Base-by-base conservation (phyloP, 2,888 invertebrate species). In the Nysson spinosus region DNA sequence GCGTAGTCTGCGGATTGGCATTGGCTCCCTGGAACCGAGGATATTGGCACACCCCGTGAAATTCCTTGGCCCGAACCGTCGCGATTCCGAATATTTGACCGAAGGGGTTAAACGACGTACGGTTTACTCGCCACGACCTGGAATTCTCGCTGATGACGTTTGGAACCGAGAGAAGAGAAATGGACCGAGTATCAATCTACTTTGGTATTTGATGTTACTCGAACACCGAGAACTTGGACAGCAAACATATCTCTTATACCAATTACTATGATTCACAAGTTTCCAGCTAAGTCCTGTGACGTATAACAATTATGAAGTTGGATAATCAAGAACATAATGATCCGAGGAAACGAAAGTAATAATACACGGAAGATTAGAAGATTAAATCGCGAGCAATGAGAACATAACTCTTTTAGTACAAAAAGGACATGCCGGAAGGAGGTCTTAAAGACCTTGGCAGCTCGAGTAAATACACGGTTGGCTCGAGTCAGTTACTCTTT, bases 11-110 rank as follows among this genome's bases (percentile, higher is more conserved):
- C 44, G 52, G 68, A 69, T 55, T 42, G 66, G 65, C 37, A 54
- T 42, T 19, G 34, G 40, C 49, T 37, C 26, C 26, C 49, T 28
- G 39, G 43, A 17, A 56, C 46, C 47, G 55, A 30, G 73, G 66
- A 71, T 69, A 74, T 80, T 80, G 78, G 79, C 77, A 75, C 71
- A 69, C 65, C 58, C 65, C 63, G 61, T 60, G 67, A 64, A 74
- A 81, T 81, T 81, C 79, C 75, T 81, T 72, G 81, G 74, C 69
- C 57, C 69, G 68, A 60, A 47, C 44, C 44, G 58, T 52, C 57
- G 44, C 60, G 60, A 40, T 67, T 62, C 54, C 70, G 46, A 70
- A 73, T 61, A 67, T 67, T 67, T 60, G 52, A 44, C 14, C 56
- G 49, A 32, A 61, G 34, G 57, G 57, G 54, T 58, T 64, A 60